Percentiles rank a stretch among this genome's conserved stretches.
Conservation (phyloP, 2,113 vertebrate species). For the Procavia capensis region DNA sequence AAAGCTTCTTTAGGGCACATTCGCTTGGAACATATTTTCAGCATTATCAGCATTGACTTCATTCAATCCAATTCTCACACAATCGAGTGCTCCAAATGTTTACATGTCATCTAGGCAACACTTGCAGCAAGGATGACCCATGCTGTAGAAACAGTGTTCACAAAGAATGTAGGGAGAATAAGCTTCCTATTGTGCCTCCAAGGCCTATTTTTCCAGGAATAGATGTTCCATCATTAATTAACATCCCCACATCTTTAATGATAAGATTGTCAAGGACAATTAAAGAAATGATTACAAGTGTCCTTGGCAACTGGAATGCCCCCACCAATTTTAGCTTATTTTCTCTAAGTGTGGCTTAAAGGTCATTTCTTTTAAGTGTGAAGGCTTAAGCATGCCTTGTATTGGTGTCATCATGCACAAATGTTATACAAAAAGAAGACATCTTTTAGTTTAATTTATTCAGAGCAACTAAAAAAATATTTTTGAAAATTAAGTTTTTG, state of each 20-base stretch:
- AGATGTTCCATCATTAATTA: conserved; percentile 88
- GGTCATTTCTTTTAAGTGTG: conserved; percentile 90
- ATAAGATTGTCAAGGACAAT: conserved; percentile 90
- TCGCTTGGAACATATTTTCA: conserved; percentile 87
- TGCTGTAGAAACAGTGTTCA: conserved; percentile 83
- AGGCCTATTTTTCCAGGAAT: conserved; percentile 85
- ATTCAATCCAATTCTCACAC: conserved; percentile 89
- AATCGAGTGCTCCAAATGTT: conserved; percentile 90
- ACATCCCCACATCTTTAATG: conserved; percentile 87
- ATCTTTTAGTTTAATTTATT: conserved; percentile 70
- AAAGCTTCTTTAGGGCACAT: conserved; percentile 88
- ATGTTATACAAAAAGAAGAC: conserved; percentile 71
- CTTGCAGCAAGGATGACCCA: conserved; percentile 78
- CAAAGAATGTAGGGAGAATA: conserved; percentile 84
- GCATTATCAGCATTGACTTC: conserved; percentile 84
- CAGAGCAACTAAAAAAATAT: conserved; percentile 68
- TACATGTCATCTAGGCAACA: conserved; percentile 87
- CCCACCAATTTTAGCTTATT: conserved; percentile 86
- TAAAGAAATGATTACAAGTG: conserved; percentile 90
- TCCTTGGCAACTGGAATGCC: conserved; percentile 91
- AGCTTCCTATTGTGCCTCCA: conserved; percentile 85
- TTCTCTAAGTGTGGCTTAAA: conserved; percentile 88
- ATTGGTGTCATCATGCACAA: conserved; percentile 83
- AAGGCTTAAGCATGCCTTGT: conserved; percentile 86
- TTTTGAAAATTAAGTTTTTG: conserved; percentile 43